Evolutionary conservation across 2,797 vertebrate species (phyloP), one percentile per base, ranked within the genome.

Genomic region (Microctenopoma steveboyesi): DNA sequence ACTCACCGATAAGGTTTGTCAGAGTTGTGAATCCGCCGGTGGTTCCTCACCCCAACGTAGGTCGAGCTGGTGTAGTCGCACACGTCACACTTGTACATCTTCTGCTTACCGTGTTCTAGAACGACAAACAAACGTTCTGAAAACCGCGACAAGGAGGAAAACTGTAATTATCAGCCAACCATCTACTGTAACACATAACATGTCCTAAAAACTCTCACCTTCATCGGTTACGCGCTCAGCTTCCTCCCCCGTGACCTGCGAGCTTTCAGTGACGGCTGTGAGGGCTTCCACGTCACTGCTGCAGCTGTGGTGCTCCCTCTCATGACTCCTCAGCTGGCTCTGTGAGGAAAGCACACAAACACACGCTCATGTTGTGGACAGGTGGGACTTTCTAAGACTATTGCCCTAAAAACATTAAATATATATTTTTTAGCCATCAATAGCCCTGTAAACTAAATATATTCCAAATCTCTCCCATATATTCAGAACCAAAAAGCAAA

Each of bases 1-100:
- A 84, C 90, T 85, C 53, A 99, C 98, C 98, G 95, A 86, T 99
- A 99, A 0, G 97, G 97, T 84, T 98, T 99, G 84, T 99, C 97
- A 0, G 97, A 96, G 91, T 85, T 98, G 70, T 99, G 98, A 65
- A 98, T 96, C 55, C 97, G 93, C 39, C 97, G 91, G 89, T 99
- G 98, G 77, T 99, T 99, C 55, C 98, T 92, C 64, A 99, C 98
- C 0, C 97, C 98, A 0, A 99, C 95, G 0, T 98, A 98, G 0
- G 97, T 98, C 0, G 96, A 95, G 83, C 98, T 99, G 49, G 96
- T 96, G 85, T 99, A 99, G 74, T 96, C 95, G 54, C 98, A 99
- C 0, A 97, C 93, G 0, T 99, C 98, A 25, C 98, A 99, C 85
- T 95, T 95, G 18, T 95, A 97, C 87, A 96, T 85, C 72, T 97